A percentile compares a stretch with the other conserved stretches of the same genome.
phyloP scores from a whole-genome alignment of 2,888 invertebrate species.

The Melitaea athalia region DNA sequence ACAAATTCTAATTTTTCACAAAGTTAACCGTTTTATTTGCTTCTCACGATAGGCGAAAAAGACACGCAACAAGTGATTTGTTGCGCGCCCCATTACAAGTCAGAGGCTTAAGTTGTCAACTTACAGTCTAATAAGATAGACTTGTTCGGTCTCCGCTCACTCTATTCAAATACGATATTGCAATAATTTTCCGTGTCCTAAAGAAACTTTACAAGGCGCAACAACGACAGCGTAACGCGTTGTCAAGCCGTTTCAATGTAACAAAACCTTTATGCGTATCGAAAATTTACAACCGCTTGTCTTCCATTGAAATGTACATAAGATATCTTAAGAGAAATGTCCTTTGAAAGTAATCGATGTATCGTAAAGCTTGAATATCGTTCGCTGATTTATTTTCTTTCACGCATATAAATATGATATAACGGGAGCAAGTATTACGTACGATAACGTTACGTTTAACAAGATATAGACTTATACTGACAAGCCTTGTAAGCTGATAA shows the following conservation, averaged over 20 bases:
- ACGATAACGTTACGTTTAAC: slow-evolving; percentile 28
- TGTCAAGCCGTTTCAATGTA: slow-evolving; percentile 17
- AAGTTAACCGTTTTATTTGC: slow-evolving; percentile 16
- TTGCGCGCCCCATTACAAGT: slow-evolving; percentile 38
- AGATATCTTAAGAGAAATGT: not conserved
- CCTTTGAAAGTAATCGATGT: slow-evolving; percentile 21
- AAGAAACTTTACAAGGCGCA: slow-evolving; percentile 26
- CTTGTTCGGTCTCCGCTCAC: slow-evolving; percentile 38
- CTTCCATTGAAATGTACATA: slow-evolving; percentile 14
- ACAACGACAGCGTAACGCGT: slow-evolving; percentile 16
- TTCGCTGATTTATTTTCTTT: slow-evolving; percentile 8
- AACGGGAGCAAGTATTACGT: slow-evolving; percentile 29
- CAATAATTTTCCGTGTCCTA: slow-evolving; percentile 36
- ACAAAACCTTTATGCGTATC: not conserved
- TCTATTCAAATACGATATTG: slow-evolving; percentile 42
- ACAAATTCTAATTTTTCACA: not conserved
- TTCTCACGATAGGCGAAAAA: slow-evolving; percentile 31
- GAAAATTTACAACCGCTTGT: slow-evolving; percentile 24
- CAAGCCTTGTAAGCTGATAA: slow-evolving; percentile 24
- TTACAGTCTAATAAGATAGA: slow-evolving; percentile 44
- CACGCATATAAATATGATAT: slow-evolving; percentile 13
- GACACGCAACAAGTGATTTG: slow-evolving; percentile 40
- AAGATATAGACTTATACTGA: slow-evolving; percentile 27
- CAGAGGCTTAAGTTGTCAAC: slow-evolving; percentile 43
- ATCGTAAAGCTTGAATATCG: slow-evolving; percentile 15